These are phyloP conservation scores for Iguana delicatissima DNA, from an alignment of 2,797 vertebrate genomes.

Conservation along the genomic window DNA sequence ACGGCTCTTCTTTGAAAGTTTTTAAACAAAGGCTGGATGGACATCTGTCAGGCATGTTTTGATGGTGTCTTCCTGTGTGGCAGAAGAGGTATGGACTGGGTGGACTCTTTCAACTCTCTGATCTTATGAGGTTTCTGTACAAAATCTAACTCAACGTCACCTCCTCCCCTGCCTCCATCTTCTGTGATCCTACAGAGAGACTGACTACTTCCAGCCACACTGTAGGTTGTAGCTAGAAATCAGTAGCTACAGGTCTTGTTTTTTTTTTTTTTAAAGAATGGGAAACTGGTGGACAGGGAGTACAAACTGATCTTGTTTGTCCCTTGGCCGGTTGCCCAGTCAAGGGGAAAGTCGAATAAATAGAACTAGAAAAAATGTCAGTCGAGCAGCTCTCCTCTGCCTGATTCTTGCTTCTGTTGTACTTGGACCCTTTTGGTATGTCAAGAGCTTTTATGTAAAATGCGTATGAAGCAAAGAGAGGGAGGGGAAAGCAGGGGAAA, in stretches of 20 bases:
- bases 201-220: constrained; percentile 17
- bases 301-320: constrained; percentile 12
- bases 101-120: too few relatives aligned
- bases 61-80: too few relatives aligned
- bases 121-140: background rate
- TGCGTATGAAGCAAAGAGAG: background rate
- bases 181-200: background rate
- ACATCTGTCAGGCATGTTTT: too few relatives aligned
- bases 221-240: constrained; percentile 10
- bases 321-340: constrained; percentile 23
- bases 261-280: background rate
- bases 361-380: background rate
- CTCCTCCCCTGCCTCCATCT: background rate
- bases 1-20: too few relatives aligned
- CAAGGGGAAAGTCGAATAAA: constrained; percentile 1
- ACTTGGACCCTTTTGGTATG: background rate
- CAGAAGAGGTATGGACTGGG: too few relatives aligned
- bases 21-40: too few relatives aligned
- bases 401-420: background rate
- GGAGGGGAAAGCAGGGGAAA: background rate
- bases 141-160: background rate
- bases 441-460: background rate
- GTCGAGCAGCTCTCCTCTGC: background rate
- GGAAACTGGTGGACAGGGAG: background rate
- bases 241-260: background rate